A percentile compares a stretch with the other conserved stretches of the same genome.
Evolutionary conservation across 2,113 vertebrate species (phyloP).

Genomic region (Chloropsis hardwickii): DNA sequence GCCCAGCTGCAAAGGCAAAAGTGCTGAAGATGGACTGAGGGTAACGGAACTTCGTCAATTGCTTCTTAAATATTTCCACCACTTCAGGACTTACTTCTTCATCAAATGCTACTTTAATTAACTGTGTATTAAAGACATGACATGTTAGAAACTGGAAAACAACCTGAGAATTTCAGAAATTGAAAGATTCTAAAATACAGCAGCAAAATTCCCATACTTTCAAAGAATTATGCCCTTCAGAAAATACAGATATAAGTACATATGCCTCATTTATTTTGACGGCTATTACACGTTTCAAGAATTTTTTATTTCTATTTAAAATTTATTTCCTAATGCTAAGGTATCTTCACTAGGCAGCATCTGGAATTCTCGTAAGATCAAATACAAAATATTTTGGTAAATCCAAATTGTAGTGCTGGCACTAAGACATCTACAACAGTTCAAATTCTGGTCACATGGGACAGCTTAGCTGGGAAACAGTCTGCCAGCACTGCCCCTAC

Average conservation of each 20-base stretch:
- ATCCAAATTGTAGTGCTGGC: background rate
- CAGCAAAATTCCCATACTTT: background rate
- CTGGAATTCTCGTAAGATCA: background rate
- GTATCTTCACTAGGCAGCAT: background rate
- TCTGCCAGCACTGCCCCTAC: background rate
- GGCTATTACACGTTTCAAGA: background rate
- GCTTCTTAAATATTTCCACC: conserved; percentile 96
- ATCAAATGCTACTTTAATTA: conserved; percentile 97
- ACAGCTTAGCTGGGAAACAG: background rate
- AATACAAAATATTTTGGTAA: conserved; percentile 24
- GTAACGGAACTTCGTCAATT: conserved; percentile 92
- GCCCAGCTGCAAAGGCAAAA: conserved; percentile 93
- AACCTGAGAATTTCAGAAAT: background rate
- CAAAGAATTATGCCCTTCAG: background rate
- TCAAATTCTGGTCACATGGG: background rate
- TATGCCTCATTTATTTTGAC: background rate
- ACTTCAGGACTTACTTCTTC: conserved; percentile 95
- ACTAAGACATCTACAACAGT: background rate
- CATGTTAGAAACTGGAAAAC: background rate
- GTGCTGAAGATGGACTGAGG: conserved; percentile 94
- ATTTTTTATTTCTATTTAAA: background rate
- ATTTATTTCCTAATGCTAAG: background rate
- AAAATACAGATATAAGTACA: background rate
- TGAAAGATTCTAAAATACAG: background rate
- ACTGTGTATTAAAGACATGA: conserved; percentile 69